Evolutionary conservation across 2,797 vertebrate species (phyloP).

Genomic region (Parauchenoglanis punctatus): DNA sequence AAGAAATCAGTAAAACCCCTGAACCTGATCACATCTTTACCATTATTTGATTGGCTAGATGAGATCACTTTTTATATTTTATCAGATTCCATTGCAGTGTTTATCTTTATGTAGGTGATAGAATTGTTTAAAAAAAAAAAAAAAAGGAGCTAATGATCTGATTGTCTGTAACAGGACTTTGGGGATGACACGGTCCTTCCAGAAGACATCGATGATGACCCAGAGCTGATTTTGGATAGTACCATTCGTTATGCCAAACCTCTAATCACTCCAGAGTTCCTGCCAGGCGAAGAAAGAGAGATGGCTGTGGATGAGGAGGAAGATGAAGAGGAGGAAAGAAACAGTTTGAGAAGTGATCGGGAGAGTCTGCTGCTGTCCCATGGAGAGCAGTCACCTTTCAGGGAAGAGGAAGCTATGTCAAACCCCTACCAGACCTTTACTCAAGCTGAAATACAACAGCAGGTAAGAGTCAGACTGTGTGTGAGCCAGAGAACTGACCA

Average conservation of each 20-base stretch:
- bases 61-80: neutral
- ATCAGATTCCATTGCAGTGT: neutral
- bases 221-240: conserved; percentile 76
- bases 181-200: conserved; percentile 73
- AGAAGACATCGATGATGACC: conserved; percentile 77
- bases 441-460: conserved; percentile 47
- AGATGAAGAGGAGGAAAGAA: conserved; percentile 76
- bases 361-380: conserved; percentile 33
- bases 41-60: neutral
- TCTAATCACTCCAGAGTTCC: conserved; percentile 42
- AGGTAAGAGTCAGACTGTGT: conserved; percentile 61
- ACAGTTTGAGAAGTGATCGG: conserved; percentile 24
- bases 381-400: conserved; percentile 62
- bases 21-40: neutral
- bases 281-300: conserved; percentile 73
- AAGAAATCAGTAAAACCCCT: neutral
- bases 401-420: conserved; percentile 58
- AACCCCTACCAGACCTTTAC: conserved; percentile 44
- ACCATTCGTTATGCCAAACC: conserved; percentile 67
- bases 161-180: conserved; percentile 72
- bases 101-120: neutral
- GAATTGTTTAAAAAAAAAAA: neutral
- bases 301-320: conserved; percentile 89
- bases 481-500: neutral
- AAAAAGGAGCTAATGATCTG: neutral